These are phyloP conservation scores for Pagetopsis macropterus DNA, from an alignment of 2,797 vertebrate genomes.

Conservation along the genomic window DNA sequence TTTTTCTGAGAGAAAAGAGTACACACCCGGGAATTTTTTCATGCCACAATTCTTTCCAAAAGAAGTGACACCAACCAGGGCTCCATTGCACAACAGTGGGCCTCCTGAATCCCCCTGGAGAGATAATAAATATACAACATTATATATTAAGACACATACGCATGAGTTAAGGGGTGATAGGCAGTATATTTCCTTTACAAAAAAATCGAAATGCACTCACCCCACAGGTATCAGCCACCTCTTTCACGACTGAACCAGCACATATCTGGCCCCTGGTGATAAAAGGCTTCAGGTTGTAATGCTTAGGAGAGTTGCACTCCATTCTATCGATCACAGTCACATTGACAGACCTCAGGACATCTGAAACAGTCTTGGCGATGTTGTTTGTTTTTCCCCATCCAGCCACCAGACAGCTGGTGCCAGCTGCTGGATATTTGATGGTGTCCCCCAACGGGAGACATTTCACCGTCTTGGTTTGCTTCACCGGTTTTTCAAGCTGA, in stretches of 20 bases:
- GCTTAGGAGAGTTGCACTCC: slow-evolving; percentile 68
- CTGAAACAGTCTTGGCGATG: neutral
- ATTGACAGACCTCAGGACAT: slow-evolving; percentile 69
- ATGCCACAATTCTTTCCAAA: slow-evolving; percentile 29
- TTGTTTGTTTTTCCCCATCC: slow-evolving; percentile 72
- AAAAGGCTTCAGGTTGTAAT: slow-evolving; percentile 41
- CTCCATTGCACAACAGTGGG: slow-evolving; percentile 65
- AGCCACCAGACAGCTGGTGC: slow-evolving; percentile 66
- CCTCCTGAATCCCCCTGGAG: slow-evolving; percentile 80
- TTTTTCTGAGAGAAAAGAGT: slow-evolving; percentile 51
- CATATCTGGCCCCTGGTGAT: slow-evolving; percentile 75
- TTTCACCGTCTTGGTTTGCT: slow-evolving; percentile 42
- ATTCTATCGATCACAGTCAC: slow-evolving; percentile 69
- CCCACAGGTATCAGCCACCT: slow-evolving; percentile 34
- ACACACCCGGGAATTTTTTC: slow-evolving; percentile 59
- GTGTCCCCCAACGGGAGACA: neutral
- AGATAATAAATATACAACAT: neutral
- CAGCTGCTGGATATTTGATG: slow-evolving; percentile 4
- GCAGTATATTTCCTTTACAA: neutral
- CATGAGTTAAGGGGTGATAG: neutral
- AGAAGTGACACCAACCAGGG: slow-evolving; percentile 64
- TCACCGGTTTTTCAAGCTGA: slow-evolving; percentile 65
- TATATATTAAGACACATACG: neutral
- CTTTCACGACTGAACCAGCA: slow-evolving; percentile 63
- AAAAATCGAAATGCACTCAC: slow-evolving; percentile 31